phyloP scores from a whole-genome alignment of 2,113 vertebrate species.

The Bos taurus region ARS-UCD2.0 NC_037346.1:62802001-62802500 shows the following conservation, averaged over 20 bases:
- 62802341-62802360: neutral
- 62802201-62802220: neutral
- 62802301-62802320: neutral
- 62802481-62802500: accelerated
- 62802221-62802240: neutral
- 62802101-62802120: accelerated
- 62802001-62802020: neutral
- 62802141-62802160: accelerated
- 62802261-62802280: neutral
- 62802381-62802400: neutral
- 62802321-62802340: neutral
- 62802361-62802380: neutral
- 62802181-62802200: accelerated
- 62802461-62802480: neutral
- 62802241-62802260: too few species aligned
- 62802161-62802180: neutral
- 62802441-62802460: neutral
- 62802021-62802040: neutral
- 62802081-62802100: neutral
- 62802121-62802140: neutral
- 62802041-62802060: neutral
- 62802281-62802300: accelerated
- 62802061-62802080: neutral
- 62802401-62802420: neutral
- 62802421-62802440: neutral